phyloP scores from a whole-genome alignment of 92 coral and sea anemone genomes.

The Scolanthus callimorphus region DNA sequence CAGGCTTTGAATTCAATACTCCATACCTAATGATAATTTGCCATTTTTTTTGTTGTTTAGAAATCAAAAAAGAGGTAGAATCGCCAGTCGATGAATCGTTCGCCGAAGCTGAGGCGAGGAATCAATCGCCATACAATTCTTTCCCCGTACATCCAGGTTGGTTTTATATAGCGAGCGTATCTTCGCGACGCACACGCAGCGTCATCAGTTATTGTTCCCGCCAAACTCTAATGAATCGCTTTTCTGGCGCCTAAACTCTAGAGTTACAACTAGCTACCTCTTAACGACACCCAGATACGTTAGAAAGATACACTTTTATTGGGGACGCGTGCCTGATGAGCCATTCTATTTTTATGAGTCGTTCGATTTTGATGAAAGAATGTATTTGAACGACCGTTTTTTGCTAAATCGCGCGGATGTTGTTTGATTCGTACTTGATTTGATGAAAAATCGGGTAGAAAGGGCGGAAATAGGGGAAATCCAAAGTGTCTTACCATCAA shows the following conservation, averaged over 20 bases:
- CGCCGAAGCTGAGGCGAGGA: constrained; percentile 35
- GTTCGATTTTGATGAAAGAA: too few species aligned
- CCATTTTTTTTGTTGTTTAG: constrained; percentile 30
- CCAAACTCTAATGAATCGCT: constrained; percentile 1
- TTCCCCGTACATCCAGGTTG: constrained; percentile 37
- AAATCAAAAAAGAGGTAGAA: constrained; percentile 69
- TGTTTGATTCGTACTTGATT: constrained; percentile 13
- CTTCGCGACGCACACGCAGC: too few species aligned
- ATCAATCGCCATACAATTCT: constrained; percentile 15
- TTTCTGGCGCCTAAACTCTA: constrained; percentile 34
- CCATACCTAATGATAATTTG: too few species aligned
- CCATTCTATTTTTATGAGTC: too few species aligned
- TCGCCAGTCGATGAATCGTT: constrained; percentile 60
- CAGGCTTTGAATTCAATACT: too few species aligned
- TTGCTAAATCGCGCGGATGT: constrained; percentile 3
- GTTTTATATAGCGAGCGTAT: too few species aligned
- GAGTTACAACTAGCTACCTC: constrained; percentile 31
- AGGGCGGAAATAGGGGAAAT: constrained; percentile 58
- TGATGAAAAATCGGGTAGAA: constrained; percentile 20
- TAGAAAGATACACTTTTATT: constrained; percentile 25
- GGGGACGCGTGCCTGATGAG: too few species aligned
- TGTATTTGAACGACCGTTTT: neutral
- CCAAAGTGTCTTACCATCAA: constrained; percentile 15
- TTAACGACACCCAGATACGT: constrained; percentile 16
- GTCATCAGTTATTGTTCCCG: constrained; percentile 1